Evolutionary conservation across 1,140 invertebrate species (phyloP).

Genomic region (Listronotus oregonensis): DNA sequence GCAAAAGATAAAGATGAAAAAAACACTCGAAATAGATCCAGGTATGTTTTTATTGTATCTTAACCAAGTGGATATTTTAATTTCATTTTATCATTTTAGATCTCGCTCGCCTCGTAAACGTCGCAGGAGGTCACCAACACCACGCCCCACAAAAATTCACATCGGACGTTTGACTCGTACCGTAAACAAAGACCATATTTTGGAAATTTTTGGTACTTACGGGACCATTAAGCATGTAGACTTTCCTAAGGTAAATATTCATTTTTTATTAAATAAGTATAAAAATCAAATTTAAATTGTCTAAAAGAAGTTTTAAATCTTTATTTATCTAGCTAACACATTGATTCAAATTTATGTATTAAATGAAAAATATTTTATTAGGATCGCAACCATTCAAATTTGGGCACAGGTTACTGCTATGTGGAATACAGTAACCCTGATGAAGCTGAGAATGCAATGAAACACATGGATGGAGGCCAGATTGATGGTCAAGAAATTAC

Average conservation of each 20-base stretch:
- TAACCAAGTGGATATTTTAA: not conserved
- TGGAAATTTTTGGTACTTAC: constrained; percentile 94
- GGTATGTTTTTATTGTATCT: constrained; percentile 51
- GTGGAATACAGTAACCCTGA: constrained; percentile 93
- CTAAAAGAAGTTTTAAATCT: too few relatives aligned
- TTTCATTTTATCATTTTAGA: constrained; percentile 31
- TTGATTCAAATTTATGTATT: too few relatives aligned
- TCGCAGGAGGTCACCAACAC: constrained; percentile 81
- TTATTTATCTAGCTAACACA: too few relatives aligned
- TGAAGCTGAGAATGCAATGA: constrained; percentile 97
- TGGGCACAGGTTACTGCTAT: constrained; percentile 90
- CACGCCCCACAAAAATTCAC: constrained; percentile 88
- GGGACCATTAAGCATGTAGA: constrained; percentile 90
- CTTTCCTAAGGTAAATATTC: constrained; percentile 66
- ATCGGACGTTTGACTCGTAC: constrained; percentile 90
- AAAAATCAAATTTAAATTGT: too few relatives aligned
- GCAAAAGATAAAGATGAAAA: constrained; percentile 62
- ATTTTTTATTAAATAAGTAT: too few relatives aligned
- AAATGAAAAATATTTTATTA: constrained; percentile 1
- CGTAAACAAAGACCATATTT: constrained; percentile 90
- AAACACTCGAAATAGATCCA: constrained; percentile 61
- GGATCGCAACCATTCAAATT: constrained; percentile 83
- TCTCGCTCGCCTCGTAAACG: constrained; percentile 63
- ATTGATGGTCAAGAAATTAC: constrained; percentile 94
- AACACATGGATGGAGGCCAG: constrained; percentile 97